phyloP scores from a whole-genome alignment of 2,888 invertebrate genomes.

The Laspeyria flexula region DNA sequence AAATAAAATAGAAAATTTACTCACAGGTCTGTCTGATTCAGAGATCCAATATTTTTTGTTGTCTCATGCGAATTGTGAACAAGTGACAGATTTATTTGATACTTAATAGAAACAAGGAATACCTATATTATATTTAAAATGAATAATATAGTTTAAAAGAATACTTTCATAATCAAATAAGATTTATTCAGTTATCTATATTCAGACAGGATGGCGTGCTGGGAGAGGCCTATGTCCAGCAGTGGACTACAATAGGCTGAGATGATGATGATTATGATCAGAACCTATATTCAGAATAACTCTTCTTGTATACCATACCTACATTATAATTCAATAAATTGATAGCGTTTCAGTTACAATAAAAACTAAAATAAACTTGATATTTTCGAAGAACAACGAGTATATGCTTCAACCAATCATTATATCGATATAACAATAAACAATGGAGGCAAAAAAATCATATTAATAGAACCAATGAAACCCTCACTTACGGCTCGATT shows the following conservation, averaged over 20 bases:
- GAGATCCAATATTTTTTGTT: constrained; percentile 37
- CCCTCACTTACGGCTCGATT: constrained; percentile 58
- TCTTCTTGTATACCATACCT: too few species aligned
- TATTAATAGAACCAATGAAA: constrained; percentile 50
- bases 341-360: not conserved
- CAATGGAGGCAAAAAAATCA: constrained; percentile 23
- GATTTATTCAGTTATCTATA: constrained; percentile 16
- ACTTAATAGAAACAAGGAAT: constrained; percentile 24
- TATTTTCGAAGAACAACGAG: not conserved
- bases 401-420: constrained; percentile 1
- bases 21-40: constrained; percentile 22
- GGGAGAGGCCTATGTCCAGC: too few species aligned
- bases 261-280: too few species aligned
- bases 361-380: not conserved
- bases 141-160: constrained; percentile 11
- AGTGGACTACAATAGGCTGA: too few species aligned
- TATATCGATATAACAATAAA: constrained; percentile 17
- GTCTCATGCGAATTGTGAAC: constrained; percentile 38
- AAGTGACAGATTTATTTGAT: constrained; percentile 43
- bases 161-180: constrained; percentile 21
- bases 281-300: too few species aligned
- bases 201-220: too few species aligned
- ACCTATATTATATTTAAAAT: constrained; percentile 20
- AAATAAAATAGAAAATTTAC: constrained; percentile 17
- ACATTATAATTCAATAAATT: too few species aligned